These are phyloP conservation scores for Mesitornis unicolor DNA, from an alignment of 2,113 vertebrate species.

Conservation along the genomic window DNA sequence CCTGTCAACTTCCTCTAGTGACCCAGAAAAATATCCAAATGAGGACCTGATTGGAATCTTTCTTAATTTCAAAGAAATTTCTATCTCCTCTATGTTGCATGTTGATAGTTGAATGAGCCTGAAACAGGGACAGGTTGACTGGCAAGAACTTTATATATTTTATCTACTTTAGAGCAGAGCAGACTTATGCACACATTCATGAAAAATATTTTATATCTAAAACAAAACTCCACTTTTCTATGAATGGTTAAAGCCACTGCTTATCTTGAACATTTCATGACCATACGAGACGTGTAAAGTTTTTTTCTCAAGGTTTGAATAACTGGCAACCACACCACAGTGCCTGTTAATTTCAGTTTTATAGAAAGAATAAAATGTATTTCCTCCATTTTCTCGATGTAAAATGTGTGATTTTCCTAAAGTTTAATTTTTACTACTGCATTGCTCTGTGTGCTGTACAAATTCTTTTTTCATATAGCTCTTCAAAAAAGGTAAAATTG, in stretches of 20 bases:
- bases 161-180: background rate
- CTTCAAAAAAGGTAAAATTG: background rate
- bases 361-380: background rate
- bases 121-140: background rate
- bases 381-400: background rate
- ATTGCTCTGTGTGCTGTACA: background rate
- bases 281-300: accelerated
- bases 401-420: background rate
- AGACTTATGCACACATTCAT: accelerated
- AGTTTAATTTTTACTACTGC: background rate
- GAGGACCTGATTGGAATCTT: background rate
- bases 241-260: background rate
- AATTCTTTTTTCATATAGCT: background rate
- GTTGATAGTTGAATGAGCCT: background rate
- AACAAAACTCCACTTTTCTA: background rate
- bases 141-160: background rate
- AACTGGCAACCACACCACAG: background rate
- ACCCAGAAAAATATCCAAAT: background rate
- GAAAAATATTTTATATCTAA: background rate
- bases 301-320: background rate
- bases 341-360: background rate
- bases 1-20: background rate
- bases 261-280: background rate
- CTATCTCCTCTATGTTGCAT: background rate
- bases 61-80: background rate